Conservation (phyloP, 2,888 invertebrate genomes). For the Micropterix aruncella region DNA sequence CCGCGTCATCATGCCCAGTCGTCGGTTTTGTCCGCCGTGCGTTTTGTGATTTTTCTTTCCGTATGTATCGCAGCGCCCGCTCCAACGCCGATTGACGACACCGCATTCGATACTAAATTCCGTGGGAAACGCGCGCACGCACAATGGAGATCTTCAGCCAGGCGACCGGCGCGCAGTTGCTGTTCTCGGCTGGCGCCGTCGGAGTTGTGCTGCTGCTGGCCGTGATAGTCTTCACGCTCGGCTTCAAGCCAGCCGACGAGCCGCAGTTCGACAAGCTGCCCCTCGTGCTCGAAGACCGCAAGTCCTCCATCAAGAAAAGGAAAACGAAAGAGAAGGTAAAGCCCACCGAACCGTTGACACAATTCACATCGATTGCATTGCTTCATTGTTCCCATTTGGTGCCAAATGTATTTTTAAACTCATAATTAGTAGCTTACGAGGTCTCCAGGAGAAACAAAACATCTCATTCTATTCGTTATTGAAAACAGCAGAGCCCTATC, state of each 20-base stretch:
- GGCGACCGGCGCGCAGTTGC: constrained; percentile 40
- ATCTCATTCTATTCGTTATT: too few species aligned
- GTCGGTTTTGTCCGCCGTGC: constrained; percentile 32
- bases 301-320: constrained; percentile 51
- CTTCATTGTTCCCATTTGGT: constrained; percentile 19
- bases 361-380: background rate
- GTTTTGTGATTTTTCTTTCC: constrained; percentile 5
- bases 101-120: constrained; percentile 4
- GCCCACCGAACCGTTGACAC: constrained; percentile 13
- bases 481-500: too few species aligned
- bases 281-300: constrained; percentile 47
- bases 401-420: constrained; percentile 38
- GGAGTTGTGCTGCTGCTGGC: constrained; percentile 56
- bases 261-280: constrained; percentile 66
- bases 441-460: constrained; percentile 20
- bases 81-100: background rate
- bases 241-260: constrained; percentile 66
- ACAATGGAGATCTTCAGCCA: constrained; percentile 46
- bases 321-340: constrained; percentile 60
- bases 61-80: constrained; percentile 4
- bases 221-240: constrained; percentile 62
- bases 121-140: constrained; percentile 7
- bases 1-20: constrained; percentile 53
- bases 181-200: constrained; percentile 41
- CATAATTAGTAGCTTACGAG: constrained; percentile 11